Evolutionary conservation across 2,888 invertebrate genomes (phyloP).

Genomic region (Adelphocoris suturalis): DNA sequence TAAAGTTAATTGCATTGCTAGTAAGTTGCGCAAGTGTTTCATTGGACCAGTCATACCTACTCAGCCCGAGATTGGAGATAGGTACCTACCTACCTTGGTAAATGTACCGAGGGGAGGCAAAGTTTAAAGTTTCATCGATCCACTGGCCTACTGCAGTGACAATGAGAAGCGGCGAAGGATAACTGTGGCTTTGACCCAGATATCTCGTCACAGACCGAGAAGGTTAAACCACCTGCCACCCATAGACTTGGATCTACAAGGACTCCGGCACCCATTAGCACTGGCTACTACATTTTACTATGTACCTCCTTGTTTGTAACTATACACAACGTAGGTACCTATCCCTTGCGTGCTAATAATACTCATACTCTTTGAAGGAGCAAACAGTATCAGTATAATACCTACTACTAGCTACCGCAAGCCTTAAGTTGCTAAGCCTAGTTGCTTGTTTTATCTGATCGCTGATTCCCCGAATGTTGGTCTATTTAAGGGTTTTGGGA

Average conservation of each 20-base stretch:
- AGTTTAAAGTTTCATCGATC: constrained; percentile 14
- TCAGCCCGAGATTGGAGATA: not conserved
- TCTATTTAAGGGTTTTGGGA: too few species aligned
- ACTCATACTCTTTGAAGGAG: too few species aligned
- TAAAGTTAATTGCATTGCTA: not conserved
- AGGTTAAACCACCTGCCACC: constrained; percentile 26
- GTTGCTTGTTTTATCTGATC: too few species aligned
- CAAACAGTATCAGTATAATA: too few species aligned
- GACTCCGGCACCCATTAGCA: not conserved
- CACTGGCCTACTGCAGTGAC: constrained; percentile 32
- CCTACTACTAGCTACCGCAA: too few species aligned
- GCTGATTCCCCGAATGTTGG: too few species aligned
- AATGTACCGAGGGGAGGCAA: not conserved
- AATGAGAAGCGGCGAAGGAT: constrained; percentile 31
- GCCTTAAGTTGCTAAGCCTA: too few species aligned
- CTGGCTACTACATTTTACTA: not conserved
- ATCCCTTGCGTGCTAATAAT: too few species aligned
- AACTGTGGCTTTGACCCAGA: constrained; percentile 36
- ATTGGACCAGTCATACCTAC: not conserved
- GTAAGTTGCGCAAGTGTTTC: not conserved
- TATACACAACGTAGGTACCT: too few species aligned
- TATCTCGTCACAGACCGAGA: constrained; percentile 23
- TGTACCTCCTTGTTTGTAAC: too few species aligned
- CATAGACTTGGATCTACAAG: constrained; percentile 26
- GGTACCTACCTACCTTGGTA: not conserved